Evolutionary conservation across 2,113 vertebrate genomes (phyloP).

Genomic region (Pelmatolapia mariae): DNA sequence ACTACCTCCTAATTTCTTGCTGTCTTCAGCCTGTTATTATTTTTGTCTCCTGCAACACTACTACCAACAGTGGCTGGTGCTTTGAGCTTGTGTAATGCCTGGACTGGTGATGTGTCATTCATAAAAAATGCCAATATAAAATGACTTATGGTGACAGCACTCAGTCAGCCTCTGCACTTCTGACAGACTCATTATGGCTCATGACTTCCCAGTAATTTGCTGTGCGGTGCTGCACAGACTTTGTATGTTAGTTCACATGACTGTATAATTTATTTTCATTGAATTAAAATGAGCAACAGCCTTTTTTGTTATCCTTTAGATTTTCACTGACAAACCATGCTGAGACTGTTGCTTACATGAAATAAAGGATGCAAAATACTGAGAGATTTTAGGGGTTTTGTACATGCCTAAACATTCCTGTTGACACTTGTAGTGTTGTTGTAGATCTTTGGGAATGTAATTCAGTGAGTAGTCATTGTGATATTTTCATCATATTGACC

Average conservation of each 20-base stretch:
- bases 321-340: conserved; percentile 53
- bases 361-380: conserved; percentile 53
- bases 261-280: conserved; percentile 83
- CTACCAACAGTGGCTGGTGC: conserved; percentile 32
- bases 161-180: neutral
- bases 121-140: conserved; percentile 65
- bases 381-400: conserved; percentile 4
- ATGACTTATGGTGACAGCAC: neutral
- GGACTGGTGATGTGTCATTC: conserved; percentile 61
- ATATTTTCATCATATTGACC: conserved; percentile 14
- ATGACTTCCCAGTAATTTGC: conserved; percentile 58
- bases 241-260: conserved; percentile 88
- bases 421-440: conserved; percentile 2
- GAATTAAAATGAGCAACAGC: conserved; percentile 63
- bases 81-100: conserved; percentile 55
- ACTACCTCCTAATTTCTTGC: conserved; percentile 25
- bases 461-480: conserved; percentile 1
- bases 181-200: neutral
- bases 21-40: neutral
- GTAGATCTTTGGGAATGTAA: conserved; percentile 13
- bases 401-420: conserved; percentile 33
- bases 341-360: conserved; percentile 60
- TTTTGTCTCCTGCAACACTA: neutral
- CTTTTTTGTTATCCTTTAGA: conserved; percentile 46
- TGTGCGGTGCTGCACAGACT: conserved; percentile 82